Evolutionary conservation across 2,888 invertebrate genomes (phyloP).

Genomic region (Lasioglossum vierecki): DNA sequence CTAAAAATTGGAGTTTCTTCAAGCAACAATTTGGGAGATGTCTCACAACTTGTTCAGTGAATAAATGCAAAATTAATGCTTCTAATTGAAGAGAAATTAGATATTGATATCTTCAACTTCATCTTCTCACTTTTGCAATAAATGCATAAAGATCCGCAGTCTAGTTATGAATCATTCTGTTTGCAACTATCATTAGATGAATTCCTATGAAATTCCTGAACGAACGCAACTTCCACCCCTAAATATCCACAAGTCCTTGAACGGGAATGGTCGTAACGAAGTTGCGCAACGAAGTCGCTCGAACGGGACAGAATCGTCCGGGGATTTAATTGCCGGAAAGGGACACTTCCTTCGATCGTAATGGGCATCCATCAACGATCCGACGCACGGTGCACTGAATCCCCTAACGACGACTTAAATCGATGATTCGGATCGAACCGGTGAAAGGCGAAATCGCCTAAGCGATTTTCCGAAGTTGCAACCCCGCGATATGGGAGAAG

Average conservation of each 20-base stretch:
- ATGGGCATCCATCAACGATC: constrained; percentile 37
- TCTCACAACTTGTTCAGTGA: too few relatives aligned
- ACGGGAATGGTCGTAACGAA: neutral
- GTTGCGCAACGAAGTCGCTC: constrained; percentile 5
- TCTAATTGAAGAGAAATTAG: too few relatives aligned
- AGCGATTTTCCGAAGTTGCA: constrained; percentile 13
- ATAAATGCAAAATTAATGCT: too few relatives aligned
- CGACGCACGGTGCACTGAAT: constrained; percentile 28
- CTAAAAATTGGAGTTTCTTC: too few relatives aligned
- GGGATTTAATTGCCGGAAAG: constrained; percentile 55
- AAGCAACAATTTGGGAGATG: too few relatives aligned
- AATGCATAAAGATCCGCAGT: too few relatives aligned
- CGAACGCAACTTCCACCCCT: neutral
- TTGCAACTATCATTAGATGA: too few relatives aligned
- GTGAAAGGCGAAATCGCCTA: constrained; percentile 55
- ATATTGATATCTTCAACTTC: too few relatives aligned
- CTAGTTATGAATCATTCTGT: too few relatives aligned
- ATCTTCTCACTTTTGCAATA: too few relatives aligned
- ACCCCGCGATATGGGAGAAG: neutral
- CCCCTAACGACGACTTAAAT: constrained; percentile 38
- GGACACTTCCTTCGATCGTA: constrained; percentile 52
- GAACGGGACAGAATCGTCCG: constrained; percentile 24
- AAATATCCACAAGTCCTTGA: neutral
- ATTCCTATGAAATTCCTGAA: too few relatives aligned
- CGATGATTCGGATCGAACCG: constrained; percentile 39